Evolutionary conservation across 2,888 invertebrate species (phyloP), one percentile per base, ranked within the genome.

Genomic region (Cheilosia grossa): DNA sequence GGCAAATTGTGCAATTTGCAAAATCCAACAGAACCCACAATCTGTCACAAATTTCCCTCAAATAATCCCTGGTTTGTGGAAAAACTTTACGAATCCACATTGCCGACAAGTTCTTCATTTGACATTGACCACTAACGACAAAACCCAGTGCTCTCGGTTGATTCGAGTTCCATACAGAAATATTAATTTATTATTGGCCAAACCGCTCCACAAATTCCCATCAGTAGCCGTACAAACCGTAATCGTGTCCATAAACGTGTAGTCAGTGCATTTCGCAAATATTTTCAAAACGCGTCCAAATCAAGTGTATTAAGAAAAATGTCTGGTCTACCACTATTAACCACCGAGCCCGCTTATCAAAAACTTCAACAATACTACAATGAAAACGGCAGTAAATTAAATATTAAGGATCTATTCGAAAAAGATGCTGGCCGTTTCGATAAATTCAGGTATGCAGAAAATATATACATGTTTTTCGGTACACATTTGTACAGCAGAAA

Each of bases 391-490:
- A 93, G 94, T 30, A 95, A 95, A 88, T 93, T 99, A 53, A 96
- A 96, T 89, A 97, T 99, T 89, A 94, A 94, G 87, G 94, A 97
- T 86, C 92, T 98, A 88, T 99, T 99, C 90, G 93, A 95, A 87
- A 93, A 95, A 88, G 97, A 99, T 92, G 92, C 95, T 0, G 93
- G 94, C 37, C 94, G 99, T 81, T 99, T 99, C 90, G 93, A 96
- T 64, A 97, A 97, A 92, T 98, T 95, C 93, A 98, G 97, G 98
- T 98, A 93, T 90, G 88, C 82, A 64, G 44, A 37, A 30, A 69
- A 63, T 30, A 54, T 42, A 37, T 56, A 37, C 13, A 37, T 27
- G 33, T 58, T 58, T 80, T 56, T 24, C 5, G 2, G 40, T 66
- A 15, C 33, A 47, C 47, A 13, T 24, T 13, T 4, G 21, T 51